Percentiles rank a stretch among this genome's conserved stretches.
These are phyloP conservation scores for Galeopsomyia nigrocyanea DNA, from an alignment of 2,888 invertebrate species.

Conservation along the genomic window DNA sequence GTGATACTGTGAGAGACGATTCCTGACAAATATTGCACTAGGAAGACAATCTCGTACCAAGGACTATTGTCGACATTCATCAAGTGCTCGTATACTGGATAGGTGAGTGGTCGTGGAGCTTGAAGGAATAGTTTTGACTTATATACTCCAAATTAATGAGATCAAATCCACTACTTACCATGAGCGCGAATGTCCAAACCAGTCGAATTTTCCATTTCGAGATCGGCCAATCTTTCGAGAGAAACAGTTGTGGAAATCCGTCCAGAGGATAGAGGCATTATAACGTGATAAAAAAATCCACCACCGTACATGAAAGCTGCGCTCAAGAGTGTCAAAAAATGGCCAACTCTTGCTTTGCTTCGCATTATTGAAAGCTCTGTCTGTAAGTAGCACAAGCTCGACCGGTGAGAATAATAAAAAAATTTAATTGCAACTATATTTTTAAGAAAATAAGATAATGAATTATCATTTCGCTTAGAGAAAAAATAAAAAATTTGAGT, in stretches of 20 bases:
- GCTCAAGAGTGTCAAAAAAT: conserved; percentile 51
- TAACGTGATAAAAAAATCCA: conserved; percentile 57
- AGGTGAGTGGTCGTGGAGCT: conserved; percentile 52
- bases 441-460: no score
- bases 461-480: no score
- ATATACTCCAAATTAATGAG: no score
- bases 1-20: conserved; percentile 59
- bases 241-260: conserved; percentile 51
- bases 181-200: not conserved
- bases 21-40: conserved; percentile 56
- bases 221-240: not conserved
- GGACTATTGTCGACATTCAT: conserved; percentile 57
- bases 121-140: not conserved
- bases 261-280: conserved; percentile 56
- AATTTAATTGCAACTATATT: no score
- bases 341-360: conserved; percentile 55
- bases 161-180: no score
- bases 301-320: conserved; percentile 56
- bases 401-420: no score
- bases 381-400: not conserved
- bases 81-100: conserved; percentile 57
- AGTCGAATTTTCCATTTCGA: conserved; percentile 2
- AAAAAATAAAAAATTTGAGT: no score
- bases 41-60: conserved; percentile 59
- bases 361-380: conserved; percentile 52